Percentiles rank a stretch among this genome's conserved stretches.
phyloP scores from a whole-genome alignment of 2,888 invertebrate genomes.

The Scaptomyza parva region DNA sequence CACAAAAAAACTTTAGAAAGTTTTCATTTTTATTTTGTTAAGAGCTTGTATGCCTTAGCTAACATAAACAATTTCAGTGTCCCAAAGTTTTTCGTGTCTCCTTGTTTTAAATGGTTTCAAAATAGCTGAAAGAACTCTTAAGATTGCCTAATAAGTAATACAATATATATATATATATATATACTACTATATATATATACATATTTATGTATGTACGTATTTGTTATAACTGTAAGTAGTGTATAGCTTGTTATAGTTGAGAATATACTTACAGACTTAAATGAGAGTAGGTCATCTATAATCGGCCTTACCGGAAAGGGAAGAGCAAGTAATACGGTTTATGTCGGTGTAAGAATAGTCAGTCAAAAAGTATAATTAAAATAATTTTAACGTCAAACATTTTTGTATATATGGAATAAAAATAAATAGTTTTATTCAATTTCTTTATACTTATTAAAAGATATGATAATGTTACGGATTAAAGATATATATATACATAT shows the following conservation, averaged over 20 bases:
- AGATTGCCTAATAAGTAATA: neutral
- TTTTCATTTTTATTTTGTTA: constrained; percentile 5
- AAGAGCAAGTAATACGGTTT: neutral
- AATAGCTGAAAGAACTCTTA: constrained; percentile 1
- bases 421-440: neutral
- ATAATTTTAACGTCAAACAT: no score
- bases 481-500: constrained; percentile 1
- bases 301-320: neutral
- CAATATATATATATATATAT: no score
- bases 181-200: no score
- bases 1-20: constrained; percentile 23
- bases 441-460: neutral
- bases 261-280: neutral
- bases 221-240: neutral
- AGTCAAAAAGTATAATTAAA: neutral
- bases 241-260: neutral
- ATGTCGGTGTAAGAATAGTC: neutral
- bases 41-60: constrained; percentile 42
- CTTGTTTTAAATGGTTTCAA: neutral
- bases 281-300: neutral
- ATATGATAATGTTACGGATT: constrained; percentile 3
- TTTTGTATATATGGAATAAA: neutral
- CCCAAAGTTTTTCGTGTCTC: constrained; percentile 11
- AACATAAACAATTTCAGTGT: constrained; percentile 6
- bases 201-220: neutral